These are phyloP conservation scores for Aphaenogaster rudis DNA, from an alignment of 1,140 invertebrate species.

Conservation along the genomic window DNA sequence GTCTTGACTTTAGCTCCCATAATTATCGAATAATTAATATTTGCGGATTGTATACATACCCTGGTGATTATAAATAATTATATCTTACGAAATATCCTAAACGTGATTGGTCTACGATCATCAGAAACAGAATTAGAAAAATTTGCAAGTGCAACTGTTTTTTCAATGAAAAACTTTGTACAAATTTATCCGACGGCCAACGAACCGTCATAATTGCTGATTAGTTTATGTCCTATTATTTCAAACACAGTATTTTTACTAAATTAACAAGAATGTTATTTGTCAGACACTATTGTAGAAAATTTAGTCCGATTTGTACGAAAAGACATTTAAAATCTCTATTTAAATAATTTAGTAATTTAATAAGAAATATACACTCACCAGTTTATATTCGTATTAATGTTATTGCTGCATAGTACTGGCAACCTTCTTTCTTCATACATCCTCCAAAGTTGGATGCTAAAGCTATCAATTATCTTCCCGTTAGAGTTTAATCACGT, in stretches of 20 bases:
- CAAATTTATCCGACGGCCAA: background rate
- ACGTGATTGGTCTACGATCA: background rate
- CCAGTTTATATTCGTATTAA: background rate
- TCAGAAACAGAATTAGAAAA: background rate
- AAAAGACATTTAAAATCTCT: background rate
- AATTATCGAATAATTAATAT: background rate
- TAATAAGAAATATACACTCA: background rate
- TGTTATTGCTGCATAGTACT: background rate
- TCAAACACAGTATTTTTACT: background rate
- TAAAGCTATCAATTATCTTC: slow-evolving; percentile 22
- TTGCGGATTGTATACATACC: background rate
- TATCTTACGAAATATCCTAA: background rate
- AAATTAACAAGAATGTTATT: background rate
- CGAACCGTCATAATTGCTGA: background rate
- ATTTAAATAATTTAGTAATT: background rate
- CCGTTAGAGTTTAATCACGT: slow-evolving; percentile 30
- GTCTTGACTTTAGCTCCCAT: background rate
- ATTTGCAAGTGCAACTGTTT: background rate
- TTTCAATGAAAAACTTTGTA: background rate
- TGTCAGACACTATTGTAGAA: background rate
- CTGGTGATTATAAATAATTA: slow-evolving; percentile 8
- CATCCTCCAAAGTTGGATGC: background rate
- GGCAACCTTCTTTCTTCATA: background rate
- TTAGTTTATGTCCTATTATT: background rate
- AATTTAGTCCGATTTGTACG: background rate